Evolutionary conservation across 2,113 vertebrate genomes (phyloP).

Genomic region (Seriola rivoliana): DNA sequence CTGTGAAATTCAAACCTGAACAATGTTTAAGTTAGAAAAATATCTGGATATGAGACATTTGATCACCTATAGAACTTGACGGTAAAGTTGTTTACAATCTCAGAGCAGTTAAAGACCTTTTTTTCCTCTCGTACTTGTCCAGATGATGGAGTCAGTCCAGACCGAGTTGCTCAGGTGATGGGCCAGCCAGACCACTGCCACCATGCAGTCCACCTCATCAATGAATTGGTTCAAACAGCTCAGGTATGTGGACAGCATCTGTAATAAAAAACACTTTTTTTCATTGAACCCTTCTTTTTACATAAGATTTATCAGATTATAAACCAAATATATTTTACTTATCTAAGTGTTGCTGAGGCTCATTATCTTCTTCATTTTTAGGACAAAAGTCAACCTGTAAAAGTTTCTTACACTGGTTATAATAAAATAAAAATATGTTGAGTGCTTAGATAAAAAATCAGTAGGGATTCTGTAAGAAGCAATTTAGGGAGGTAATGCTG

Average conservation of each 20-base stretch:
- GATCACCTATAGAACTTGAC: neutral
- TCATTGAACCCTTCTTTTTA: neutral
- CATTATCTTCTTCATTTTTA: too few species aligned
- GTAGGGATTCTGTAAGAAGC: too few species aligned
- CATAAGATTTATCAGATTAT: neutral
- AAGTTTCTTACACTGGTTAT: too few species aligned
- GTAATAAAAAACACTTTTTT: neutral
- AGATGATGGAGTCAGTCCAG: conserved; percentile 97
- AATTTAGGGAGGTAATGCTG: neutral
- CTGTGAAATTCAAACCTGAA: conserved; percentile 8
- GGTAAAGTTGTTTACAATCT: neutral
- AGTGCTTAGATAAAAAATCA: neutral
- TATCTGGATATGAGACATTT: neutral
- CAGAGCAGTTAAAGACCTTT: neutral
- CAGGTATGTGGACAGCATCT: conserved; percentile 85
- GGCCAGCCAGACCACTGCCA: conserved; percentile 96
- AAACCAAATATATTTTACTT: neutral
- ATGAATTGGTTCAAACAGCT: conserved; percentile 95
- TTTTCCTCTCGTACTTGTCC: conserved; percentile 44
- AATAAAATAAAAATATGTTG: neutral
- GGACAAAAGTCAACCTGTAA: too few species aligned
- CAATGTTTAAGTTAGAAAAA: neutral
- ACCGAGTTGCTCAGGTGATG: conserved; percentile 97
- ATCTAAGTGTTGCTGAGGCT: neutral
- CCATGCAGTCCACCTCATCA: conserved; percentile 96